Base-by-base conservation (phyloP, 2,113 vertebrate species). In the Rhipidura dahli region DNA sequence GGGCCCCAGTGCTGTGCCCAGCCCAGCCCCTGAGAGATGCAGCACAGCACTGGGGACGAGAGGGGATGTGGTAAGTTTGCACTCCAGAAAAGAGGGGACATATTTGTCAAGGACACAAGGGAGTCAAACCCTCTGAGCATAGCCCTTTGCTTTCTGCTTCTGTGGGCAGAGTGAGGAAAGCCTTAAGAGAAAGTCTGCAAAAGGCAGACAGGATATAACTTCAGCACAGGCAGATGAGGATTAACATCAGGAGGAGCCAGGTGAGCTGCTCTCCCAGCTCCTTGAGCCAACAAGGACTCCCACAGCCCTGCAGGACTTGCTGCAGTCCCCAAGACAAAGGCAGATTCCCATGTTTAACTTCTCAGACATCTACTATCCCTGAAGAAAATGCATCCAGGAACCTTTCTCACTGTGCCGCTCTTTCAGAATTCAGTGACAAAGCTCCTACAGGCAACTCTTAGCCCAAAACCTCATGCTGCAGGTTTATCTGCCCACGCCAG, bases 231-330 rank as follows among this genome's bases (percentile, higher is more conserved):
- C 54, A 82, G 42, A 26, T 39, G 63, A n/a, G 76, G 71, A 76
- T 13, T 45, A 22, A 59, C 2, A 5, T 15, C 0, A 0, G 39
- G 53, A 71, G 49, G 57, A 86, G 87, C 54, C 2, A 4, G 26
- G 59, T 6, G 13, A 85, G 70, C 65, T 51, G 65, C 28, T 30
- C 31, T 26, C 73, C 57, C 57, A 79, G 69, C 47, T 70, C 59
- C 5, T 0, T 1, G 37, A 4, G 4, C 54, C 82, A 50, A 4
- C 24, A 40, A 76, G 64, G 42, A 31, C 10, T 45, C 42, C 66
- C 75, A 47, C 22, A 77, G 78, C 47, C 69, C 78, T 35, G 57
- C 57, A 65, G 63, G 33, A 68, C 77, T 42, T 4, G 3, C 26
- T 44, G 60, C 37, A 30, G 70, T 54, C 30, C 50, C 54, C 61